These are phyloP conservation scores for Nyctereutes procyonoides DNA, from an alignment of 2,113 vertebrate genomes.

Conservation along the genomic window DNA sequence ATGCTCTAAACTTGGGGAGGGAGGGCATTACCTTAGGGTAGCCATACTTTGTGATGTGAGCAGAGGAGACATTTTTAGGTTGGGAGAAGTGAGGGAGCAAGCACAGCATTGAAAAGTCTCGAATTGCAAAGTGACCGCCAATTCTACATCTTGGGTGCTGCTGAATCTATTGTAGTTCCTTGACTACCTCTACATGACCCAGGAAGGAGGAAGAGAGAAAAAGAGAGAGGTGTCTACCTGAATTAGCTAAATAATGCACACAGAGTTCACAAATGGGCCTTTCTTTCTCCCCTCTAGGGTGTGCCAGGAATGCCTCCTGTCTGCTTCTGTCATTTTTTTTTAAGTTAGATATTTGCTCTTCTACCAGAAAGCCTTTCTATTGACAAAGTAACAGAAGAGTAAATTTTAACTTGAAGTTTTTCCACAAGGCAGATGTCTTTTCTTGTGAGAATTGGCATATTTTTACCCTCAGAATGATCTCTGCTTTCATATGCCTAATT, in stretches of 20 bases:
- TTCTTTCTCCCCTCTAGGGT: background rate
- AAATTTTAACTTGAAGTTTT: slow-evolving; percentile 82
- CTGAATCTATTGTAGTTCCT: background rate
- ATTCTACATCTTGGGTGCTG: background rate
- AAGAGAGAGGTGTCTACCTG: background rate
- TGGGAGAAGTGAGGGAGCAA: background rate
- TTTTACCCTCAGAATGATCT: slow-evolving; percentile 88
- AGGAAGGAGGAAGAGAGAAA: slow-evolving; percentile 55
- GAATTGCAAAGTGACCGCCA: background rate
- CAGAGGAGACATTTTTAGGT: background rate
- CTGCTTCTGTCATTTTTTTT: background rate
- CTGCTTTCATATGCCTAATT: slow-evolving; percentile 90
- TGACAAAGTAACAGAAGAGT: slow-evolving; percentile 78
- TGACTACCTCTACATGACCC: background rate
- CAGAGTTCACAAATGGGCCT: slow-evolving; percentile 11
- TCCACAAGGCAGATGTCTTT: slow-evolving; percentile 84
- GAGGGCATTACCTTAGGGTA: background rate
- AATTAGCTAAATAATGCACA: background rate
- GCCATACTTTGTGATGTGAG: background rate
- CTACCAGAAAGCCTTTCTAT: slow-evolving; percentile 75
- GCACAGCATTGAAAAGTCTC: background rate
- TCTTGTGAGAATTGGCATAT: slow-evolving; percentile 85
- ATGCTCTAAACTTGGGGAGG: background rate
- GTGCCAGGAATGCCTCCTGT: slow-evolving; percentile 38
- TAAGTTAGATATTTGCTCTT: slow-evolving; percentile 68